phyloP scores from a whole-genome alignment of 2,888 invertebrate genomes.

The Caenorhabditis japonica region DNA sequence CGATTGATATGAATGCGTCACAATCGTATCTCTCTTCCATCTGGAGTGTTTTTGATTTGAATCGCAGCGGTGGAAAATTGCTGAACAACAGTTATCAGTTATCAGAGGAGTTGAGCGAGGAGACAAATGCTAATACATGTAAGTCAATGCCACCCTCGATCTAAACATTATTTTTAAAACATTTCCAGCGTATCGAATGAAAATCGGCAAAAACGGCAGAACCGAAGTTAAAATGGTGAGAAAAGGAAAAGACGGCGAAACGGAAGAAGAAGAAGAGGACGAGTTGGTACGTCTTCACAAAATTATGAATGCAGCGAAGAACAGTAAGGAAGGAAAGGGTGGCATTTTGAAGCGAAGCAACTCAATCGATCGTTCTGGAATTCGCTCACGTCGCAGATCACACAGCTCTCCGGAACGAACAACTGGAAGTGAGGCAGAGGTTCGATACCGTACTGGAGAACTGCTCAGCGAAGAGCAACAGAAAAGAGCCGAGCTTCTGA shows the following conservation, averaged over 20 bases:
- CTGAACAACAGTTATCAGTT: constrained; percentile 34
- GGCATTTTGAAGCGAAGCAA: constrained; percentile 47
- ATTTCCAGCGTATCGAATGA: constrained; percentile 45
- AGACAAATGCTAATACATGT: constrained; percentile 22
- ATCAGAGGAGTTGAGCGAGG: constrained; percentile 37
- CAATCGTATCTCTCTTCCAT: constrained; percentile 39
- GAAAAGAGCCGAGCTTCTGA: constrained; percentile 37
- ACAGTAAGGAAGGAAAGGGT: constrained; percentile 24
- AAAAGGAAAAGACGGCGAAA: constrained; percentile 33
- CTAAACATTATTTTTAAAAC: no score
- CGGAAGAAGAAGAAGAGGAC: constrained; percentile 38
- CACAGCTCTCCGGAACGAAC: constrained; percentile 43
- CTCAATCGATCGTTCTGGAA: constrained; percentile 38
- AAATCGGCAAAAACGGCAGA: constrained; percentile 45
- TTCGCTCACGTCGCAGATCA: constrained; percentile 36
- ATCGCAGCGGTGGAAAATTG: constrained; percentile 5
- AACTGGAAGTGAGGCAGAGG: constrained; percentile 18
- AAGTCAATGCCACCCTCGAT: no score
- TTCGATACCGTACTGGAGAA: constrained; percentile 35
- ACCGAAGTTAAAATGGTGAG: constrained; percentile 48
- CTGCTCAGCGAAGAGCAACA: constrained; percentile 43
- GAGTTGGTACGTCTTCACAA: constrained; percentile 43
- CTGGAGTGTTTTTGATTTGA: constrained; percentile 43
- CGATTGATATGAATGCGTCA: constrained; percentile 33
- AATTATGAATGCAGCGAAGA: constrained; percentile 48